Base-by-base conservation (phyloP, 2,113 vertebrate species). In the Falco punctatus region DNA sequence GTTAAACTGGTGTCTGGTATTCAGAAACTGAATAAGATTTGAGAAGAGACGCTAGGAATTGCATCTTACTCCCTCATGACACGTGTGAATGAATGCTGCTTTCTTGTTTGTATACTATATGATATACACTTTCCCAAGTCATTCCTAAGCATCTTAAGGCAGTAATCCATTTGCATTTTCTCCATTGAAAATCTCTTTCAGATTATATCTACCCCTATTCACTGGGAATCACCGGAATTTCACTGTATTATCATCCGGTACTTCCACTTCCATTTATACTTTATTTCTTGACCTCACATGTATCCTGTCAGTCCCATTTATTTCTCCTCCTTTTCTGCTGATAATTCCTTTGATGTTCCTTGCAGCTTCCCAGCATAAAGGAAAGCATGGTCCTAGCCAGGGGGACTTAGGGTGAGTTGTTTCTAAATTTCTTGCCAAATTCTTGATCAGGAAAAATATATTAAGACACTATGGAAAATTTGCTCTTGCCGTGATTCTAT, bases 71-170 rank as follows among this genome's bases (percentile, higher is more conserved):
- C 35, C 61, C 61, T 49, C 0, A 0, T 33, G 42, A 65, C 59
- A 65, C 55, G 8, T 24, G 9, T 20, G 6, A 12, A 48, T 1
- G 4, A 33, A 5, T 0, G 0, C 58, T 62, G 46, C 44, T 62
- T 78, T 18, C 58, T 15, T 18, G 51, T 38, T 52, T 5, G 1
- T 33, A 21, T 38, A 0, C 44, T 54, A 1, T 26, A 10, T 1
- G 26, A 7, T 35, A 7, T 26, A 15, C n/a, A 0, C 57, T 35
- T 38, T 9, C 78, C 57, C 27, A 40, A 93, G 78, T 21, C 51
- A 21, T 1, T 51, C 74, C 48, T 4, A 15, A 70, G 44, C 59
- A 16, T 15, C 30, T 70, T 35, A 28, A 61, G 61, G 18, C 71
- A 65, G 4, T 6, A 38, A 49, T 44, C 16, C 42, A 18, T 48